Conservation (phyloP, 2,113 vertebrate genomes). For the Cyprinodon variegatus region DNA sequence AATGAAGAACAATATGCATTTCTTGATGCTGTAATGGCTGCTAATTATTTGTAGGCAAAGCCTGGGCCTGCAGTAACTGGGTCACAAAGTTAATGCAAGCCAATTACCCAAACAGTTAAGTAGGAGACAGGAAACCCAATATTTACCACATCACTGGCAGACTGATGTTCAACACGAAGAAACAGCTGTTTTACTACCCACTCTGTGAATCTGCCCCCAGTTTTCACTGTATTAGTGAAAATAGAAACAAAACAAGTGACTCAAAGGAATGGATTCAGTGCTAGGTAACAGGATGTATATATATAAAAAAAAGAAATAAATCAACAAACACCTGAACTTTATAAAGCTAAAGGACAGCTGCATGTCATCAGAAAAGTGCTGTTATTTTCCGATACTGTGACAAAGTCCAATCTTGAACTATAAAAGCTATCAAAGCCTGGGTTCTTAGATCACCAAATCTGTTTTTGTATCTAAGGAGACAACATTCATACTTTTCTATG, state of each 20-base stretch:
- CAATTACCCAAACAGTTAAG: slow-evolving; percentile 84
- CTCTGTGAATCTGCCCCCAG: slow-evolving; percentile 29
- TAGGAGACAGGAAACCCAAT: slow-evolving; percentile 83
- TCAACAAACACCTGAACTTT: background rate
- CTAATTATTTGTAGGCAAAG: slow-evolving; percentile 13
- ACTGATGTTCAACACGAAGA: slow-evolving; percentile 74
- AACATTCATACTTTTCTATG: slow-evolving; percentile 47
- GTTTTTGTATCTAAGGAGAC: slow-evolving; percentile 38
- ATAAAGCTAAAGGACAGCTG: background rate
- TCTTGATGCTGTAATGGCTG: too few species aligned
- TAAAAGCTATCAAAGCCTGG: slow-evolving; percentile 5
- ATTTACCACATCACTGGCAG: slow-evolving; percentile 82
- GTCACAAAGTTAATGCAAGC: slow-evolving; percentile 84
- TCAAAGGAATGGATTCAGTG: background rate
- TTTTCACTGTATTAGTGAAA: slow-evolving; percentile 12
- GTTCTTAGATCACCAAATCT: slow-evolving; percentile 27
- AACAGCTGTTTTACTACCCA: slow-evolving; percentile 38
- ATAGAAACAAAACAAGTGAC: background rate
- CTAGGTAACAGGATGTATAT: background rate
- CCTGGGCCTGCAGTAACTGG: slow-evolving; percentile 63
- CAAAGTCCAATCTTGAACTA: background rate
- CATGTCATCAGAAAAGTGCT: background rate
- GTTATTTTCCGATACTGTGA: background rate
- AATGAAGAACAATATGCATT: background rate
- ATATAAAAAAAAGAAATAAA: background rate